Evolutionary conservation across 2,888 invertebrate species (phyloP).

Genomic region (Plagodis pulveraria): DNA sequence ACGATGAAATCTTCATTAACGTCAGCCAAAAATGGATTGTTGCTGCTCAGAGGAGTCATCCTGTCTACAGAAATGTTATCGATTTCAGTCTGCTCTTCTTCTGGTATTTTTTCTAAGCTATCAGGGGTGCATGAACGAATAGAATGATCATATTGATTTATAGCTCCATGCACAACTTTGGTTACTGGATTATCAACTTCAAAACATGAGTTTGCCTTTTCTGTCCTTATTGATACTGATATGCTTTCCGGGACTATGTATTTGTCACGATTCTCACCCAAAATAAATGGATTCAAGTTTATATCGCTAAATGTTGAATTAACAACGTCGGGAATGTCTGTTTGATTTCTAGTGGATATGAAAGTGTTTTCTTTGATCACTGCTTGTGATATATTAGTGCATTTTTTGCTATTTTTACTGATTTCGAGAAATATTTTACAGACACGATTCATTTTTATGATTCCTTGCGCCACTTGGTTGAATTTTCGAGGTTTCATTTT

Average conservation of each 20-base stretch:
- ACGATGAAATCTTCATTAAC: slow-evolving; percentile 54
- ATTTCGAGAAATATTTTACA: slow-evolving; percentile 62
- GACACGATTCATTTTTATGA: slow-evolving; percentile 63
- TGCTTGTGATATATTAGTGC: slow-evolving; percentile 30
- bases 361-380: slow-evolving; percentile 36
- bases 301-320: slow-evolving; percentile 73
- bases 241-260: slow-evolving; percentile 72
- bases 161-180: slow-evolving; percentile 25
- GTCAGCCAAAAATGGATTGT: slow-evolving; percentile 67
- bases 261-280: slow-evolving; percentile 59
- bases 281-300: slow-evolving; percentile 50
- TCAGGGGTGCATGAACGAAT: slow-evolving; percentile 42
- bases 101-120: slow-evolving; percentile 49
- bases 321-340: slow-evolving; percentile 75
- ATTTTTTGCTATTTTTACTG: slow-evolving; percentile 38
- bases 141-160: slow-evolving; percentile 29
- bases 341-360: slow-evolving; percentile 46
- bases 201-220: slow-evolving; percentile 49
- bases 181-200: slow-evolving; percentile 24
- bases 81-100: slow-evolving; percentile 51
- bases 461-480: slow-evolving; percentile 56
- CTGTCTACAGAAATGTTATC: slow-evolving; percentile 49
- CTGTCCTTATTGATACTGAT: slow-evolving; percentile 67
- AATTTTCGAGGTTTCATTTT: slow-evolving; percentile 48
- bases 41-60: slow-evolving; percentile 48